Conservation (phyloP, 2,113 vertebrate species). For the Cyanoliseus patagonus region DNA sequence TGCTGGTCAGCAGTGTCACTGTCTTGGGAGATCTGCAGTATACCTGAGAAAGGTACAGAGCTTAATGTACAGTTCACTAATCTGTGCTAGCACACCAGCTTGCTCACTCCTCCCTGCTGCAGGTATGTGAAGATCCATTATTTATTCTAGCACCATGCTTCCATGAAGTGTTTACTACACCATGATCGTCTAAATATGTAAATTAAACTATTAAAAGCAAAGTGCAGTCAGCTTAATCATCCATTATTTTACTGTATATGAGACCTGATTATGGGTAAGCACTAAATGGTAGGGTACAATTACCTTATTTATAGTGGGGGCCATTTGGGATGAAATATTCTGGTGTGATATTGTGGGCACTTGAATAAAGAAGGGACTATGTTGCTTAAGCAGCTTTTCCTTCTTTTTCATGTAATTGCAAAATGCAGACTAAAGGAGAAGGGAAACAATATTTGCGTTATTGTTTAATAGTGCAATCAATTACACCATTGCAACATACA, state of each 20-base stretch:
- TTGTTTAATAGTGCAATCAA: not conserved
- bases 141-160: not conserved
- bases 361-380: not conserved
- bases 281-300: not conserved
- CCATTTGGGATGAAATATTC: not conserved
- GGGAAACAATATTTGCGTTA: not conserved
- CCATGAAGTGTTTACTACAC: not conserved
- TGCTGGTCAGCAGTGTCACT: not conserved
- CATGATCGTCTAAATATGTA: not conserved
- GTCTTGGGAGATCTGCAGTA: not conserved
- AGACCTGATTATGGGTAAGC: not conserved
- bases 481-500: not conserved
- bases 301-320: not conserved
- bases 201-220: not conserved
- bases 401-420: not conserved
- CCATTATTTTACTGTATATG: not conserved
- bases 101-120: not conserved
- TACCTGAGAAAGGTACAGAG: not conserved
- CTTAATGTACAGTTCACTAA: rapidly evolving
- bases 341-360: not conserved
- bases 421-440: not conserved
- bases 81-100: not conserved
- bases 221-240: not conserved
- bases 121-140: not conserved
- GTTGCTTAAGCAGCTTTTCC: not conserved